phyloP scores from a whole-genome alignment of 2,113 vertebrate species.

The Scartelaos histophorus region DNA sequence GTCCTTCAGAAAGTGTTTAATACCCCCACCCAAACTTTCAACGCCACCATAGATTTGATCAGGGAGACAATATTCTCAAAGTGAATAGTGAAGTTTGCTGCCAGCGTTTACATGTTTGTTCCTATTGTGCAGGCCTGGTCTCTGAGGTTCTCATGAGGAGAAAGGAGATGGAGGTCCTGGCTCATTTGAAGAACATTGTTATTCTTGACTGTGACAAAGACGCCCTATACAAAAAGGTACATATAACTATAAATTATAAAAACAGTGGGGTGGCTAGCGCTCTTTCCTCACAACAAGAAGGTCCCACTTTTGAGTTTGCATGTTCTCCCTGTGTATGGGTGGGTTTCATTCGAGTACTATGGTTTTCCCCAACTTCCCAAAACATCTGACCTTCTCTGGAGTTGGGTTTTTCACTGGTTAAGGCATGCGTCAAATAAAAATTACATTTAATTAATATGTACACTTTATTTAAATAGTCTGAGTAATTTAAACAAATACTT shows the following conservation, averaged over 20 bases:
- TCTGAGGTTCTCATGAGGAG: conserved; percentile 89
- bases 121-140: conserved; percentile 81
- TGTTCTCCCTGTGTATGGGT: background rate
- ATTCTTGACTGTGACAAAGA: conserved; percentile 88
- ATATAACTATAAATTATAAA: background rate
- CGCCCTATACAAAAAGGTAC: conserved; percentile 93
- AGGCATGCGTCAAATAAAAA: no score
- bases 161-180: conserved; percentile 82
- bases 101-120: background rate
- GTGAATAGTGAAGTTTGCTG: background rate
- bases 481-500: background rate
- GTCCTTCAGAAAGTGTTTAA: no score
- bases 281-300: no score
- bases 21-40: no score
- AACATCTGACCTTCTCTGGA: no score
- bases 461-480: no score
- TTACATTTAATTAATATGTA: no score
- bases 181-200: conserved; percentile 91
- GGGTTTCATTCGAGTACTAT: background rate
- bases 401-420: no score
- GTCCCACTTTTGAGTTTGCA: background rate
- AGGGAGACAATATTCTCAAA: no score
- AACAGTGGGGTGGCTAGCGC: background rate
- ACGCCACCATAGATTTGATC: no score
- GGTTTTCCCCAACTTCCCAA: background rate